Conservation (phyloP, 2,113 vertebrate species). For the Lagopus muta region DNA sequence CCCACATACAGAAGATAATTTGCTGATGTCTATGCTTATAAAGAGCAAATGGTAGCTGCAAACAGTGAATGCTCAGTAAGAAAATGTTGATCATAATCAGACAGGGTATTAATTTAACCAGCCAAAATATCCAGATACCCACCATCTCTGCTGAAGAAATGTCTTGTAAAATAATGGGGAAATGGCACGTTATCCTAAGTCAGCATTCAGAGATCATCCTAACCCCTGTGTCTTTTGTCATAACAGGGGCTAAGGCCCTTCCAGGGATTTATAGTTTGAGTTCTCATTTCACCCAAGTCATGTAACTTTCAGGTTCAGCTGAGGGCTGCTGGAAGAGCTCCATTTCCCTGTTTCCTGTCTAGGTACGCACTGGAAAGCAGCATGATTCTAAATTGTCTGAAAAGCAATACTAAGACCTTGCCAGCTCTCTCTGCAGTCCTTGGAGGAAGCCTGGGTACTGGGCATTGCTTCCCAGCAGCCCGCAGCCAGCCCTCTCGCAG, state of each 20-base stretch:
- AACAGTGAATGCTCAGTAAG: neutral
- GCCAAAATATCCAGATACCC: neutral
- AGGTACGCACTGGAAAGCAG: neutral
- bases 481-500: fast-evolving
- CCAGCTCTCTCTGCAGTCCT: fast-evolving
- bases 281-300: neutral
- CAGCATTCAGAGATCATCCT: neutral
- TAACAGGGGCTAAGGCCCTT: neutral
- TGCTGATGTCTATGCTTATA: neutral
- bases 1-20: too few species aligned
- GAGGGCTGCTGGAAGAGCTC: neutral
- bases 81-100: neutral
- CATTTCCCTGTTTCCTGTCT: neutral
- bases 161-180: neutral
- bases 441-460: neutral
- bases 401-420: neutral
- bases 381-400: neutral
- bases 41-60: neutral
- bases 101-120: neutral
- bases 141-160: too few species aligned
- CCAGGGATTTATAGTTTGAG: neutral
- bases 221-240: neutral
- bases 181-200: neutral
- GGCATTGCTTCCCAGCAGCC: neutral
- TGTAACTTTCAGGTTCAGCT: neutral